Conservation (phyloP, 2,113 vertebrate genomes). For the Dinomys branickii region DNA sequence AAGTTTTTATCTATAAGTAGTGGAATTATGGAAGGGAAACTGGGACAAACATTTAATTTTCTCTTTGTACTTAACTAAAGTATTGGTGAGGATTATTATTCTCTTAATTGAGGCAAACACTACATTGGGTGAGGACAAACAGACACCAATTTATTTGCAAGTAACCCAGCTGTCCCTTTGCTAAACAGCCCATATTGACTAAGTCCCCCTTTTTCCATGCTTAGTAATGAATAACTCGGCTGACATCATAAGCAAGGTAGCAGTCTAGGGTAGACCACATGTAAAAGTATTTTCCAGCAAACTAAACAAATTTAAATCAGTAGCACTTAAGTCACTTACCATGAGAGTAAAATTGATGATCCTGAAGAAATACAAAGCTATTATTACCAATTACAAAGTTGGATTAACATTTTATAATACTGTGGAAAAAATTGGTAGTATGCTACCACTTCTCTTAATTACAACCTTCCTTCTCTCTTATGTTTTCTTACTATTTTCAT, state of each 20-base stretch:
- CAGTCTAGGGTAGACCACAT: neutral
- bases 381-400: neutral
- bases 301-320: conserved; percentile 41
- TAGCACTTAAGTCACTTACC: neutral
- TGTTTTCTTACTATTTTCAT: conserved; percentile 20
- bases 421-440: neutral
- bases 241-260: conserved; percentile 17
- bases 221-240: conserved; percentile 38
- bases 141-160: conserved; percentile 30
- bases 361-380: conserved; percentile 5
- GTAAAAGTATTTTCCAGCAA: conserved; percentile 35
- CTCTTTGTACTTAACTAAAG: conserved; percentile 5
- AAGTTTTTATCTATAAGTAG: neutral
- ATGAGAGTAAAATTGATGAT: neutral
- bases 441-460: neutral
- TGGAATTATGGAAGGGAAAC: neutral
- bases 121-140: neutral
- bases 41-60: conserved; percentile 9
- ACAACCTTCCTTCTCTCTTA: neutral
- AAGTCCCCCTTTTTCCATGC: conserved; percentile 25
- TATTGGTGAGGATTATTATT: neutral
- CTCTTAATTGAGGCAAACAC: conserved; percentile 29
- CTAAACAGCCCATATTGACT: conserved; percentile 54
- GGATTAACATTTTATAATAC: conserved; percentile 4
- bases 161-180: conserved; percentile 36